These are phyloP conservation scores for Apus apus DNA, from an alignment of 2,113 vertebrate genomes.

Conservation along the genomic window DNA sequence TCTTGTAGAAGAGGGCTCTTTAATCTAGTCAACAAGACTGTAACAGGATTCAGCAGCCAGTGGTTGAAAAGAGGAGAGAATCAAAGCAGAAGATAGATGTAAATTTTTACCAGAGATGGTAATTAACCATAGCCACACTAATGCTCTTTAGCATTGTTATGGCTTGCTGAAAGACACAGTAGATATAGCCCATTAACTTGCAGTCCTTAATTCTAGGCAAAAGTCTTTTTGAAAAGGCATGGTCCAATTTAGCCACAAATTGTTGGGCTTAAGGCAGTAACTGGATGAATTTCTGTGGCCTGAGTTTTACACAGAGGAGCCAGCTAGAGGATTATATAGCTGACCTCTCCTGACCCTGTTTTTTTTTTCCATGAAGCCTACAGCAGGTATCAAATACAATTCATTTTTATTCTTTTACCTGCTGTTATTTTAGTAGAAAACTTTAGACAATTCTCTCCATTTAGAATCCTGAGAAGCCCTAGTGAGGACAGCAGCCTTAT, in stretches of 20 bases:
- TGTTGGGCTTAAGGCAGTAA: conserved; percentile 7
- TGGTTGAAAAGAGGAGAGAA: neutral
- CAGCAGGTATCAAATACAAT: neutral
- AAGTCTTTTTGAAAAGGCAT: neutral
- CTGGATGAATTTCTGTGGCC: conserved; percentile 12
- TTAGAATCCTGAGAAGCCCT: neutral
- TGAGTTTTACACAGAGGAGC: neutral
- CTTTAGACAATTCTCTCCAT: neutral
- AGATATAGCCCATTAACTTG: conserved; percentile 4
- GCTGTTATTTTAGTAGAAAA: neutral
- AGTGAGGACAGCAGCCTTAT: neutral
- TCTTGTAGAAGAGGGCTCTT: neutral
- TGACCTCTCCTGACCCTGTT: neutral
- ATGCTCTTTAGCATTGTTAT: neutral
- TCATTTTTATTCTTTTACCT: neutral
- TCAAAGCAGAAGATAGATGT: neutral
- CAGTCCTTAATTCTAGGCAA: conserved; percentile 1
- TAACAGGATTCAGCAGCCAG: neutral
- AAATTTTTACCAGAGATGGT: conserved; percentile 16
- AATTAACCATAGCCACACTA: conserved; percentile 9
- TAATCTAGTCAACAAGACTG: neutral
- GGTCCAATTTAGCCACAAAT: conserved; percentile 41
- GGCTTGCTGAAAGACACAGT: conserved; percentile 23
- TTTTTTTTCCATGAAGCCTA: neutral
- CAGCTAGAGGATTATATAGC: neutral